Conservation (phyloP, 2,888 invertebrate species). For the Chaetogeoica ovagalla region DNA sequence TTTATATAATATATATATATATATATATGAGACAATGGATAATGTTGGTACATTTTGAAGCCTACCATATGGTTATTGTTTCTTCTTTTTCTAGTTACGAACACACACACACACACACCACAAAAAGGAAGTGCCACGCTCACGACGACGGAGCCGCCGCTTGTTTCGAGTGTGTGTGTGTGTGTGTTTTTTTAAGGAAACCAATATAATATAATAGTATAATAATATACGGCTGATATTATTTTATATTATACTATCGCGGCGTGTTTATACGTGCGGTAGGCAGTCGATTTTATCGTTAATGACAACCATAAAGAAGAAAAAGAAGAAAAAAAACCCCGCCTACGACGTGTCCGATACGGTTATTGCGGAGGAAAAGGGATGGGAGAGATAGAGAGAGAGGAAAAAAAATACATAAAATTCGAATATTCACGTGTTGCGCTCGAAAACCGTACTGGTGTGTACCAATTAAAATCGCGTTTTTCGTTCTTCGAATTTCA, state of each 20-base stretch:
- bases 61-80: constrained; percentile 50
- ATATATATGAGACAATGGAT: constrained; percentile 35
- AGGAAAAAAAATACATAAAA: neutral
- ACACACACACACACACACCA: too few species aligned
- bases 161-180: constrained; percentile 7
- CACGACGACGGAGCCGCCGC: constrained; percentile 10
- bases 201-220: too few species aligned
- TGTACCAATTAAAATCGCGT: constrained; percentile 49
- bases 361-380: neutral
- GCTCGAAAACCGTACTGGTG: constrained; percentile 43
- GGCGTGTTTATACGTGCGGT: constrained; percentile 11
- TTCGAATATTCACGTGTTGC: constrained; percentile 49
- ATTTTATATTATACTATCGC: constrained; percentile 24
- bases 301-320: constrained; percentile 50
- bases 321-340: constrained; percentile 29
- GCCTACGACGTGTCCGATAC: constrained; percentile 30
- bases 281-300: constrained; percentile 52
- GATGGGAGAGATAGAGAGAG: too few species aligned
- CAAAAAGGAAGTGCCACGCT: neutral
- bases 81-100: constrained; percentile 19
- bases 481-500: constrained; percentile 48
- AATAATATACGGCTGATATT: neutral
- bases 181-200: constrained; percentile 33
- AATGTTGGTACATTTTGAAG: constrained; percentile 21
- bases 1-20: constrained; percentile 8